phyloP scores from a whole-genome alignment of 2,797 vertebrate species.

The Cheirogaleus major region DNA sequence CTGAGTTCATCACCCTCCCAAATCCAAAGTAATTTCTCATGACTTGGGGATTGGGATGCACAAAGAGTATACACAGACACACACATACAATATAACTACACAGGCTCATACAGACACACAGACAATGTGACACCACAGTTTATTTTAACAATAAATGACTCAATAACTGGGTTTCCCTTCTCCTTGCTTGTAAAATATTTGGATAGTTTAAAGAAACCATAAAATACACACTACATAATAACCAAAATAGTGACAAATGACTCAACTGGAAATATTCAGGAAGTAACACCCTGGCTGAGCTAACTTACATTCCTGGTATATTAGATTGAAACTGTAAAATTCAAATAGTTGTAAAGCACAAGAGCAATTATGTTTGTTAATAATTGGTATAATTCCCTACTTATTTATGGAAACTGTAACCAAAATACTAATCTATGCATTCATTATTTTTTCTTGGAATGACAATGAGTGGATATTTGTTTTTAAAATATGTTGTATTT shows the following conservation, averaged over 20 bases:
- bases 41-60: no score
- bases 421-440: background rate
- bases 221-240: background rate
- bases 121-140: background rate
- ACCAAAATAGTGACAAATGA: background rate
- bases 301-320: background rate
- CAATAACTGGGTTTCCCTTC: background rate
- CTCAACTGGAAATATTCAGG: background rate
- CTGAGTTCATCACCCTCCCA: background rate
- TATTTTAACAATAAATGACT: background rate
- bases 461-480: fast-evolving
- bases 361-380: background rate
- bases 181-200: background rate
- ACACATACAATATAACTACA: no score
- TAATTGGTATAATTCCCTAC: background rate
- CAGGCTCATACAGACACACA: background rate
- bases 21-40: background rate
- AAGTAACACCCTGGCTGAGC: background rate
- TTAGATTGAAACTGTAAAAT: background rate
- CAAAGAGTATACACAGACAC: no score
- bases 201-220: background rate
- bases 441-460: background rate
- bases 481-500: background rate
- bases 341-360: background rate
- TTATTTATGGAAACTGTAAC: background rate